Evolutionary conservation across 2,888 invertebrate genomes (phyloP), one percentile per base, ranked within the genome.

Genomic region (Monopis laevigella): DNA sequence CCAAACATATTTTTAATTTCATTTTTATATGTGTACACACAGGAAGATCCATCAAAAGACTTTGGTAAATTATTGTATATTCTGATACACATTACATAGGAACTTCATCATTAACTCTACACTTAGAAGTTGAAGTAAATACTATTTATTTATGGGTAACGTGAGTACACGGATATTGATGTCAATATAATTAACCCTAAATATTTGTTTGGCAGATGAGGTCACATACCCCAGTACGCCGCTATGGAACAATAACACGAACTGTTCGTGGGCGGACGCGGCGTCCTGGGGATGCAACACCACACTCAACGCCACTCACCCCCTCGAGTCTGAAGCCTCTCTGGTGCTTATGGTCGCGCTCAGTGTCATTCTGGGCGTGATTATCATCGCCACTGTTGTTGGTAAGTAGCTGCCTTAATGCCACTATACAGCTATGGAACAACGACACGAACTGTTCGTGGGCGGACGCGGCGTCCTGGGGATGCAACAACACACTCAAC

Each of bases 381-480:
- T 98, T 84, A 97, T 97, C 64, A 86, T 98, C 55, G 88, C 92
- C 62, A 97, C 96, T 54, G 90, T 97, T 66, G 88, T 97, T 64
- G 97, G 98, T 89, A 78, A 92, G 91, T 32, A n/a, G n/a, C n/a
- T n/a, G n/a, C n/a, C n/a, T n/a, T n/a, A n/a, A n/a, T n/a, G n/a
- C n/a, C n/a, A n/a, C n/a, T n/a, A n/a, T n/a, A n/a, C n/a, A n/a
- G n/a, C n/a, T n/a, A n/a, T 77, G 75, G 77, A 68, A 63, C 54
- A 67, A 63, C 46, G 45, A 44, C 24, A 55, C 45, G 45, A 80
- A 80, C 64, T 78, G 80, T 54, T 67, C 75, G 42, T 78, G 74
- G 77, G 64, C 66, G 51, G 77, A 77, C 51, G 68, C 70, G 45
- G 69, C 72, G 51, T 60, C 71, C 46, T 77, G 75, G 74, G 75